These are phyloP conservation scores for Mactra quadrangularis DNA, from an alignment of 1,140 invertebrate species.

Conservation along the genomic window DNA sequence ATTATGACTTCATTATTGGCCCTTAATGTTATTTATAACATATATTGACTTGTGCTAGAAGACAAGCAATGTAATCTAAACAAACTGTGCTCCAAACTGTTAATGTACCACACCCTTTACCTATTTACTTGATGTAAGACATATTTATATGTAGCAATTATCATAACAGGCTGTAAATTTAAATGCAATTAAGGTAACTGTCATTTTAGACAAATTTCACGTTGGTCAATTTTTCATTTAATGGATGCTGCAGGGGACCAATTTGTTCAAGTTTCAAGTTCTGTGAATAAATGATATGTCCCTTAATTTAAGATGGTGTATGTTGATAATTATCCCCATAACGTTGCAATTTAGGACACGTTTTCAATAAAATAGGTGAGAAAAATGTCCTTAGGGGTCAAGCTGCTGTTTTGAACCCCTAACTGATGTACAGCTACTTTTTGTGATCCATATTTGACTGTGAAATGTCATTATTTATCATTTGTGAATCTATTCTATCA, in stretches of 20 bases:
- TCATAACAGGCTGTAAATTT: slow-evolving; percentile 20
- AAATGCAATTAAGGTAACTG: background rate
- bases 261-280: too few species aligned
- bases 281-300: background rate
- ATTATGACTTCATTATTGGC: too few species aligned
- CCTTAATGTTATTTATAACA: too few species aligned
- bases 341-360: slow-evolving; percentile 1
- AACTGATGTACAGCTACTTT: background rate
- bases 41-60: too few species aligned
- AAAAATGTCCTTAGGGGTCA: background rate
- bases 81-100: too few species aligned
- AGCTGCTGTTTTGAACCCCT: background rate
- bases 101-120: too few species aligned
- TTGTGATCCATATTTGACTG: background rate
- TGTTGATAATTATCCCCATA: slow-evolving; percentile 4
- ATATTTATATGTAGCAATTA: slow-evolving; percentile 34
- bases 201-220: slow-evolving; percentile 25
- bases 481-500: slow-evolving; percentile 19
- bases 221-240: background rate
- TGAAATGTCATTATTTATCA: slow-evolving; percentile 2
- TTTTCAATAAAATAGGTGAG: slow-evolving; percentile 16
- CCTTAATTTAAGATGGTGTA: background rate
- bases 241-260: slow-evolving; percentile 1
- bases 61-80: too few species aligned
- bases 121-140: background rate